Evolutionary conservation across 2,797 vertebrate genomes (phyloP).

Genomic region (Hybognathus amarus): DNA sequence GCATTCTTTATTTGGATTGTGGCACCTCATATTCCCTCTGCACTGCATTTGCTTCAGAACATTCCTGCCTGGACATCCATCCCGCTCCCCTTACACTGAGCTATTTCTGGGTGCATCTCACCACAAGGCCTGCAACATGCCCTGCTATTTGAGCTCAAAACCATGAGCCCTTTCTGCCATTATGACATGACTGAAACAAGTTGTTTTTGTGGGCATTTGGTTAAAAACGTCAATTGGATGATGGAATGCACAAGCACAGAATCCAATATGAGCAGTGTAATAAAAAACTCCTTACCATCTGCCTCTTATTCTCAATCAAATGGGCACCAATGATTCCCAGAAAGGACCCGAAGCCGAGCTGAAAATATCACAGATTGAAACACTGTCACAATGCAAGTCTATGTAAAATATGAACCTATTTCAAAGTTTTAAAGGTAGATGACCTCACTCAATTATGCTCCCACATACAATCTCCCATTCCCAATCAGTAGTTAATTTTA

Average conservation of each 20-base stretch:
- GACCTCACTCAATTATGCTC: not conserved
- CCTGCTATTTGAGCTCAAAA: constrained; percentile 58
- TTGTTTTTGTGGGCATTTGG: not conserved
- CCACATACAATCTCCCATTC: not conserved
- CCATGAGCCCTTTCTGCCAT: constrained; percentile 13
- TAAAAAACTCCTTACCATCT: constrained; percentile 91
- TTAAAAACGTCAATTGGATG: constrained; percentile 14
- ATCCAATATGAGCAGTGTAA: constrained; percentile 59
- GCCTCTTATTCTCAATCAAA: constrained; percentile 98
- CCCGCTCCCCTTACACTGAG: constrained; percentile 77
- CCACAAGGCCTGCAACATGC: constrained; percentile 62
- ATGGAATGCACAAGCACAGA: constrained; percentile 42
- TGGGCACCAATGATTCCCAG: constrained; percentile 98
- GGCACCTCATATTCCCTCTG: constrained; percentile 68
- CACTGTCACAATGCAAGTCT: constrained; percentile 40
- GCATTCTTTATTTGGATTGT: constrained; percentile 61
- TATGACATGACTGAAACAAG: constrained; percentile 25
- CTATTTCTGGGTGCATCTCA: constrained; percentile 75
- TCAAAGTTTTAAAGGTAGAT: not conserved
- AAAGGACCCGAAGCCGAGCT: constrained; percentile 98
- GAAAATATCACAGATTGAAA: constrained; percentile 65
- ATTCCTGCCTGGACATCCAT: constrained; percentile 73
- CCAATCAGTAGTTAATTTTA: not conserved
- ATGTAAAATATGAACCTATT: constrained; percentile 19
- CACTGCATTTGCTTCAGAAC: constrained; percentile 65